phyloP scores from a whole-genome alignment of 2,797 vertebrate genomes.

The Notolabrus celidotus region DNA sequence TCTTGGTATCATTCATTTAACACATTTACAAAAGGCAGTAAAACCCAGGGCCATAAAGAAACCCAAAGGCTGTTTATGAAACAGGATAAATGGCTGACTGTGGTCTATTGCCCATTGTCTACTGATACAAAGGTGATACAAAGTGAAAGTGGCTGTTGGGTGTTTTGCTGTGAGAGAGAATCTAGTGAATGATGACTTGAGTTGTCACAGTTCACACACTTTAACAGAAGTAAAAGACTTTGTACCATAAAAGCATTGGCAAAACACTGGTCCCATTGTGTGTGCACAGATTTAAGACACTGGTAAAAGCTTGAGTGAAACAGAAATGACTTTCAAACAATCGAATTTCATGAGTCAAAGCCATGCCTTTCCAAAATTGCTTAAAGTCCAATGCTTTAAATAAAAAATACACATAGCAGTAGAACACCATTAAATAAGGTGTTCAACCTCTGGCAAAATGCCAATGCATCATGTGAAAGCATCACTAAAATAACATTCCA shows the following conservation, averaged over 20 bases:
- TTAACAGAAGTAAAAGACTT: conserved; percentile 3
- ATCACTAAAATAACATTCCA: neutral
- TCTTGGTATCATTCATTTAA: conserved; percentile 4
- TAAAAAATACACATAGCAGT: no score
- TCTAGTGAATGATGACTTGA: conserved; percentile 7
- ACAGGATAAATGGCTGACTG: conserved; percentile 7
- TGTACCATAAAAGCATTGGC: neutral
- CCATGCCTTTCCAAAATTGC: neutral
- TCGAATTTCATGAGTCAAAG: neutral
- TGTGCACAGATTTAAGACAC: neutral
- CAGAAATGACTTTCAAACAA: neutral
- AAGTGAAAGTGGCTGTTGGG: conserved; percentile 4
- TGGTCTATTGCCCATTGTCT: neutral
- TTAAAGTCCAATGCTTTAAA: neutral
- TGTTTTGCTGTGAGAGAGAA: conserved; percentile 4
- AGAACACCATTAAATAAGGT: no score
- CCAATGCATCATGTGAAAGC: neutral
- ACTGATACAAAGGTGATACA: neutral
- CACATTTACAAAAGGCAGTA: conserved; percentile 11
- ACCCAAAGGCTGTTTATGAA: conserved; percentile 2
- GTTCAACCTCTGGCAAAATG: neutral
- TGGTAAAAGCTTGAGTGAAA: neutral
- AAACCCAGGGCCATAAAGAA: conserved; percentile 7
- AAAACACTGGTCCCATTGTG: neutral
- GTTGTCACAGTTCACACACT: conserved; percentile 11